Evolutionary conservation across 2,888 invertebrate species (phyloP).

Genomic region (Scaptomyza polygonia): DNA sequence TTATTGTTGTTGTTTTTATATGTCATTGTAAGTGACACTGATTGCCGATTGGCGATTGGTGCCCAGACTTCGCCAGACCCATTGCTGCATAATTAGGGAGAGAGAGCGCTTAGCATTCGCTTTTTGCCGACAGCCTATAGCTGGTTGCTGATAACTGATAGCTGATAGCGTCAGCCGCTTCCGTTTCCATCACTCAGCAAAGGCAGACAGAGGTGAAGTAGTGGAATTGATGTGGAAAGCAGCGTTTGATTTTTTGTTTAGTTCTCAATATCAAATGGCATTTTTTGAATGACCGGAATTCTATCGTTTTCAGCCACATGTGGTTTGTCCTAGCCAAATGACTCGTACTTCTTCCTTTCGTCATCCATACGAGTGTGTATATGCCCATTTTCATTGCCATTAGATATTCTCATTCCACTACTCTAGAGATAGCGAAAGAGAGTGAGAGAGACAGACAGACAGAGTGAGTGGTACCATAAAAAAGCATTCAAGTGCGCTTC

Average conservation of each 20-base stretch:
- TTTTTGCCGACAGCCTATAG: slow-evolving; percentile 10
- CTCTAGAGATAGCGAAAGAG: neutral
- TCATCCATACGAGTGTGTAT: neutral
- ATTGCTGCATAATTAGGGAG: slow-evolving; percentile 66
- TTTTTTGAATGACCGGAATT: slow-evolving; percentile 22
- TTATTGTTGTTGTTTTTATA: slow-evolving; percentile 18
- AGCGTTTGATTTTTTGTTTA: slow-evolving; percentile 32
- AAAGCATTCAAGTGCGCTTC: slow-evolving; percentile 45
- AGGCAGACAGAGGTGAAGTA: neutral
- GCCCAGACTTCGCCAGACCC: slow-evolving; percentile 28
- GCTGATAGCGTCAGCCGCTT: slow-evolving; percentile 57
- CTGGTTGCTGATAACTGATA: slow-evolving; percentile 55
- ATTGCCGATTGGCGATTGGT: slow-evolving; percentile 40
- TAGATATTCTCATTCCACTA: slow-evolving; percentile 13
- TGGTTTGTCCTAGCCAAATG: slow-evolving; percentile 22
- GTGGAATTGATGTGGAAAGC: neutral
- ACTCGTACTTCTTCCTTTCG: slow-evolving; percentile 8
- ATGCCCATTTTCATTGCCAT: slow-evolving; percentile 25
- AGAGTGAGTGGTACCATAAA: slow-evolving; percentile 40
- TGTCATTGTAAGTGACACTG: slow-evolving; percentile 67
- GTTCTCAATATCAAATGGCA: slow-evolving; percentile 45
- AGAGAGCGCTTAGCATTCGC: slow-evolving; percentile 53
- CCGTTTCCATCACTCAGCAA: slow-evolving; percentile 56
- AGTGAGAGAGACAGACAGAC: neutral
- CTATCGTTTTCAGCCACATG: slow-evolving; percentile 36